Base-by-base conservation (phyloP, 1,140 invertebrate genomes). In the Neodiprion fabricii region DNA sequence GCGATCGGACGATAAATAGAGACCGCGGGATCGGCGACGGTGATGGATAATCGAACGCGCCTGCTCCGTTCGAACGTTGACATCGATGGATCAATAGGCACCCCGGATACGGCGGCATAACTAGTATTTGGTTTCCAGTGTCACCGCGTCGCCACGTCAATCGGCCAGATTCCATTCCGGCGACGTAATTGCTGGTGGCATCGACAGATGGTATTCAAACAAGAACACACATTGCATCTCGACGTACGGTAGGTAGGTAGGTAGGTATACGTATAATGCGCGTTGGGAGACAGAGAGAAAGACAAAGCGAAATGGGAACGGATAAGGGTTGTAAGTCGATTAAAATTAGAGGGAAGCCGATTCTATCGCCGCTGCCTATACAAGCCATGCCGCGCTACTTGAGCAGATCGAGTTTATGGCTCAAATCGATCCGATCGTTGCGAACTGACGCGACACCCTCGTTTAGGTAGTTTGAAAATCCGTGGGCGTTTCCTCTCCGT, bases 11-110 rank as follows among this genome's bases (percentile, higher is more conserved):
- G 53, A 40, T 40, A 40, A 40, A 40, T 40, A 40, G 2, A 40
- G 28, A 40, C 28, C 28, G 28, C 28, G 28, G 28, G 28, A 40
- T 40, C 28, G 28, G 28, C 28, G 28, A 40, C 28, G 28, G 2
- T 40, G 53, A 61, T 61, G 53, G 11, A 61, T 61, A 61, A 61
- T 61, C 53, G 53, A 61, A 61, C 53, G 11, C 7, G 8, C n/a
- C 8, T 1, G 53, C 28, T 40, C 28, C 28, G 28, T 40, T 40
- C 28, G 5, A 40, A 40, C 28, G 28, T 40, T 40, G 53, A 61
- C n/a, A 61, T 61, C 53, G 53, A 61, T 61, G 53, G 53, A 61
- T 61, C 53, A 61, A 61, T 61, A 61, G 53, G 53, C 53, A 17
- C 53, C 53, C 53, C 53, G 53, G 53, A 61, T 61, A 61, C 53